Evolutionary conservation across 2,797 vertebrate genomes (phyloP), one percentile per base, ranked within the genome.

Genomic region (Paramormyrops hopkinsi): DNA sequence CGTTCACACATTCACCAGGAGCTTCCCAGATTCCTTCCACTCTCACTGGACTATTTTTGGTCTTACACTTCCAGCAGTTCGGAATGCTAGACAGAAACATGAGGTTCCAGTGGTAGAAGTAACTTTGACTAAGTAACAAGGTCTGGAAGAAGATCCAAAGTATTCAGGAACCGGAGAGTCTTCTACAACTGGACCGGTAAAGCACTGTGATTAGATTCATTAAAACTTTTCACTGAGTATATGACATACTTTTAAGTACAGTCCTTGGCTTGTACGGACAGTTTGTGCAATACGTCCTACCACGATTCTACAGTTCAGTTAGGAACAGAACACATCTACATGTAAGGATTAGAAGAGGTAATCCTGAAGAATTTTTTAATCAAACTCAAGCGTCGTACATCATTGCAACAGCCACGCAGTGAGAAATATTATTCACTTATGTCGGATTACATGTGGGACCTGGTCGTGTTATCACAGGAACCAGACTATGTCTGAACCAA

Each of bases 11-110:
- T 14, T 50, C 62, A 83, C 89, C 91, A 90, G 89, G 44, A 87
- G 37, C 89, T 91, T 90, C 92, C 91, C 46, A 93, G 93, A 94
- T 92, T 95, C 93, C 93, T 94, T 88, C 90, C 92, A 90, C 91
- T 91, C 93, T 91, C 25, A 73, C 83, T 62, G 0, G 50, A 92
- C 94, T 90, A 95, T 94, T 93, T 94, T 94, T 94, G 94, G 94
- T 88, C 0, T 33, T 12, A n/a, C 7, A 59, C 86, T 88, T 91
- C 91, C 92, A 92, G 83, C 91, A 89, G 90, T 91, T 53, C 41
- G 90, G 82, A 90, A 88, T 83, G 88, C 19, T 73, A 73, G 65
- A 82, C 41, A 82, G 37, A 37, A 79, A n/a, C 73, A 44, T 19
- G 8, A 82, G 2, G 29, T 37, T 69, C 65, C 29, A 33, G 65